phyloP scores from a whole-genome alignment of 2,888 invertebrate genomes.

The Habroteleia sp. region DNA sequence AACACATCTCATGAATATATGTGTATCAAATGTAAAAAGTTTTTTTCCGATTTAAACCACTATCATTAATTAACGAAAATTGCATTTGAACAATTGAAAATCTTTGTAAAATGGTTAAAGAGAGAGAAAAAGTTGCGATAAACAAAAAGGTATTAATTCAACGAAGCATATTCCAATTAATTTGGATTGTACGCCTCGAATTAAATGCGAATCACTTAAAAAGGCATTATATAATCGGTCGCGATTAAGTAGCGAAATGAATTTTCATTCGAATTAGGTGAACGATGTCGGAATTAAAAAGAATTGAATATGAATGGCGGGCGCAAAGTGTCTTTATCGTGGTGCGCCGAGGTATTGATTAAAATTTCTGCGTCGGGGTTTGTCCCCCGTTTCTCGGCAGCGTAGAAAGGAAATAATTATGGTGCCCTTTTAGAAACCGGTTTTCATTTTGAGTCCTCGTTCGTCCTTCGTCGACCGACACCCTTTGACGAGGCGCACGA shows the following conservation, averaged over 20 bases:
- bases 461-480: constrained; percentile 50
- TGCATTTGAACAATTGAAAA: too few species aligned
- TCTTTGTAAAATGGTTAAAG: too few species aligned
- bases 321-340: constrained; percentile 47
- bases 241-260: constrained; percentile 22
- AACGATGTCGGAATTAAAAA: constrained; percentile 23
- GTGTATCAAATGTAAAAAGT: too few species aligned
- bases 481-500: constrained; percentile 68
- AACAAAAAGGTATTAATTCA: too few species aligned
- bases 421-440: constrained; percentile 72
- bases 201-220: not conserved
- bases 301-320: constrained; percentile 25
- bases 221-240: constrained; percentile 15
- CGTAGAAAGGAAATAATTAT: constrained; percentile 71
- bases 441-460: constrained; percentile 61
- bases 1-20: too few species aligned
- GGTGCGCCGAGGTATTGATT: constrained; percentile 56
- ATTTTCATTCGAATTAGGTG: constrained; percentile 33
- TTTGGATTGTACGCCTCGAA: too few species aligned
- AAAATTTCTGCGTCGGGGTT: constrained; percentile 63
- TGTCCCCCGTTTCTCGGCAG: constrained; percentile 29
- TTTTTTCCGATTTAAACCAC: too few species aligned
- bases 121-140: too few species aligned
- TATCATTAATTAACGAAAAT: too few species aligned
- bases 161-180: not conserved